phyloP scores from a whole-genome alignment of 2,113 vertebrate genomes.

The Cromileptes altivelis region DNA sequence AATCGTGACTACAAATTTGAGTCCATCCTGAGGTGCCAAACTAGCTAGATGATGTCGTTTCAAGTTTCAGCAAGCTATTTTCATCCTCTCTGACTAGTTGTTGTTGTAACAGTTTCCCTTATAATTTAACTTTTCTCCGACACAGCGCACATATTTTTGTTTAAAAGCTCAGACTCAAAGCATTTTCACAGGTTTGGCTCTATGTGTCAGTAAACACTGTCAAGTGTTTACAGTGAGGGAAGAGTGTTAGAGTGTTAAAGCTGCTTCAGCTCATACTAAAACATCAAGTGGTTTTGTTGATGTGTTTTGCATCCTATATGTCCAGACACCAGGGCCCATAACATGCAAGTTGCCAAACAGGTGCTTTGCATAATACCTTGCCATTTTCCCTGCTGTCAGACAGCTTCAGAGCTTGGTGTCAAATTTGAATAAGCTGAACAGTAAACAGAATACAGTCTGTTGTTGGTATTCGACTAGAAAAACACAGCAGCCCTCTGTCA shows the following conservation, averaged over 20 bases:
- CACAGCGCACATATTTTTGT: constrained; percentile 2
- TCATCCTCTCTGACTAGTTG: constrained; percentile 10
- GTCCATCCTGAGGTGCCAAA: constrained; percentile 22
- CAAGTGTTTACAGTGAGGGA: constrained; percentile 12
- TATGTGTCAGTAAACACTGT: background rate
- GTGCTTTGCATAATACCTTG: constrained; percentile 24
- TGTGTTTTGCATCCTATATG: constrained; percentile 2
- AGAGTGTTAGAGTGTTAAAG: background rate
- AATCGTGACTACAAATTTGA: constrained; percentile 15
- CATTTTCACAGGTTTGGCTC: background rate
- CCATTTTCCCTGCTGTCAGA: background rate
- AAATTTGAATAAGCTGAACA: background rate
- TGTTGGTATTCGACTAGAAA: background rate
- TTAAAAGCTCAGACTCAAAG: background rate
- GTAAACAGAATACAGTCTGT: background rate
- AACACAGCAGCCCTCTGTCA: background rate
- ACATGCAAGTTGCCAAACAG: background rate
- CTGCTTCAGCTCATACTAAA: background rate
- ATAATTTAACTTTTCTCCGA: constrained; percentile 20
- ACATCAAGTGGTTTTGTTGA: background rate
- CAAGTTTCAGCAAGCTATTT: constrained; percentile 73
- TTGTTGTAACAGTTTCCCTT: constrained; percentile 24
- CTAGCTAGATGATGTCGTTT: constrained; percentile 32
- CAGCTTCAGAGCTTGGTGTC: background rate
- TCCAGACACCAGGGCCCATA: background rate